phyloP scores from a whole-genome alignment of 2,797 vertebrate genomes.

The Sebastes baramenuke region DNA sequence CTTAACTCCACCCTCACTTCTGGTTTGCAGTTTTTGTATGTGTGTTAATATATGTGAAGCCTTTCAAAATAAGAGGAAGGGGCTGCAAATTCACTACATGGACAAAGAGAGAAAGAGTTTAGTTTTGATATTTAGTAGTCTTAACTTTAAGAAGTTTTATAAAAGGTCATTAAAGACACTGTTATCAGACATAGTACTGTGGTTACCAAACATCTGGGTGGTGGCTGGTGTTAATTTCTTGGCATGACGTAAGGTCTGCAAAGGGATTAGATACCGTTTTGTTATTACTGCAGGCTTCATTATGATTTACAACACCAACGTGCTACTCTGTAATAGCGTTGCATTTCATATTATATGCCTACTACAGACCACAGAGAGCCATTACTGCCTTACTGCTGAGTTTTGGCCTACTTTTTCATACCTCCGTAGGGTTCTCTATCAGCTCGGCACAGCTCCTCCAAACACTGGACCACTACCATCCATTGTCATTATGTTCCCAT shows the following conservation, averaged over 20 bases:
- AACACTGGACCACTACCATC: conserved; percentile 40
- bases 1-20: no score
- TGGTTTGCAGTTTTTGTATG: not conserved
- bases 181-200: not conserved
- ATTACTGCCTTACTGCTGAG: conserved; percentile 35
- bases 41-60: not conserved
- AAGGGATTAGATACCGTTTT: conserved; percentile 9
- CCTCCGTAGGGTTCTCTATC: conserved; percentile 42
- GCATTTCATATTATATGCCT: not conserved
- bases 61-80: not conserved
- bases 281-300: not conserved
- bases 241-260: not conserved
- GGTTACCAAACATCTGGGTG: not conserved
- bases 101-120: not conserved
- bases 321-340: not conserved
- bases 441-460: conserved; percentile 49
- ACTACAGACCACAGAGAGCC: conserved; percentile 25
- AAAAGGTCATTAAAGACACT: not conserved
- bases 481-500: conserved; percentile 58
- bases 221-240: not conserved
- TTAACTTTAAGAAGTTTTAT: not conserved
- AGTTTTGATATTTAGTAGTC: not conserved
- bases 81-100: not conserved
- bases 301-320: not conserved
- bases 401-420: conserved; percentile 53